Conservation (phyloP, 2,797 vertebrate genomes). For the Poeciliopsis turneri region DNA sequence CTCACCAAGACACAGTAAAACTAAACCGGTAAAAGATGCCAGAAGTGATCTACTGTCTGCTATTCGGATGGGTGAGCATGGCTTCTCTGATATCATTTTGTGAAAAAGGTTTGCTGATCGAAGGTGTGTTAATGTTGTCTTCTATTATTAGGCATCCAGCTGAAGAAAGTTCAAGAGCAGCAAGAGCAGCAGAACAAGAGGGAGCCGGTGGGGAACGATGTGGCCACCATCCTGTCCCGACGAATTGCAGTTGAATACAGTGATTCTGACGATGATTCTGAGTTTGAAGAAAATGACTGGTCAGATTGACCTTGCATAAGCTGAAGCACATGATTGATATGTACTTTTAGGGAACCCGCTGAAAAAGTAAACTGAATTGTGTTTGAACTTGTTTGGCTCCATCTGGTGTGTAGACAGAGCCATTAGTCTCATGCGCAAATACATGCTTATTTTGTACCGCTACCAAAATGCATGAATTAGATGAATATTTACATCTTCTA, state of each 20-base stretch:
- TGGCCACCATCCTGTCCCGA: conserved; percentile 94
- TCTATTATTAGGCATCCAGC: conserved; percentile 87
- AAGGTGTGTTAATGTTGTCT: conserved; percentile 1
- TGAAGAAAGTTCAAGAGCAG: conserved; percentile 95
- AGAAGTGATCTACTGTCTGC: conserved; percentile 89
- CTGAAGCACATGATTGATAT: neutral
- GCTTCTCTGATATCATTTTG: neutral
- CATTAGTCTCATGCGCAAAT: neutral
- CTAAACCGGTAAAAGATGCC: conserved; percentile 81
- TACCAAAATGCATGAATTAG: neutral
- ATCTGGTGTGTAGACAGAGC: conserved; percentile 29
- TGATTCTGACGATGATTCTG: conserved; percentile 94
- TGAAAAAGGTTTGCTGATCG: neutral
- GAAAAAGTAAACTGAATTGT: conserved; percentile 1
- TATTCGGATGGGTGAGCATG: conserved; percentile 86
- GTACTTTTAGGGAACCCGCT: conserved; percentile 1
- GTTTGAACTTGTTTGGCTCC: conserved; percentile 26
- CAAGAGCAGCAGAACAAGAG: conserved; percentile 92
- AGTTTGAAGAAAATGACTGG: conserved; percentile 95
- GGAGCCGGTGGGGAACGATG: conserved; percentile 91
- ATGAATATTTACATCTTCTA: neutral
- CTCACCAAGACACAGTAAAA: conserved; percentile 64
- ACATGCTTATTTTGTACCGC: neutral
- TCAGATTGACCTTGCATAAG: conserved; percentile 81
- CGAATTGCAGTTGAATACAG: conserved; percentile 96